Base-by-base conservation (phyloP, 2,797 vertebrate genomes). In the Acanthis flammea region DNA sequence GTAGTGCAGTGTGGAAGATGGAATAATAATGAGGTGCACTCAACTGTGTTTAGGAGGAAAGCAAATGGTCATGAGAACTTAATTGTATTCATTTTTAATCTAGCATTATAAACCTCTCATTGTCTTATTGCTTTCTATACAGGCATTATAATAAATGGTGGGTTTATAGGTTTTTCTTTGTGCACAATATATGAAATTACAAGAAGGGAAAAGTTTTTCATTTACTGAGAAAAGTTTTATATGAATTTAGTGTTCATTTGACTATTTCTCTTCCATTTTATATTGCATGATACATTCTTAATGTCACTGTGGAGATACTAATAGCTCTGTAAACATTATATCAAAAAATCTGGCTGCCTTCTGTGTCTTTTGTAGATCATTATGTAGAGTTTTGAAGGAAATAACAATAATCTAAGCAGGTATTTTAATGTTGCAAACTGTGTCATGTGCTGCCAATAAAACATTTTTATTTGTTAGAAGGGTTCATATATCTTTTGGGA, bases 161-260 rank as follows among this genome's bases (percentile, higher is more conserved):
- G 27, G 72, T 89, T 94, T 86, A 42, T 54, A 81, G 14, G 13
- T 74, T 90, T 14, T 41, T 94, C 19, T 85, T 82, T 58, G n/a
- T 41, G 33, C 39, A 48, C 28, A 68, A 37, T 65, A 60, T 13
- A 23, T 51, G n/a, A 86, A 88, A 86, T 78, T 88, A 18, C 14
- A 75, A 60, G 37, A 22, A 51, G 23, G 33, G 55, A 66, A 80
- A 91, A 47, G 42, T 7, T 90, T 31, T 45, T 81, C 27, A 48
- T 68, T 71, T 73, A 35, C 25, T 63, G 65, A 82, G 42, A 60
- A 57, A 92, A 53, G 31, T 79, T 85, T 94, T 66, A 25, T 81
- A 28, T 84, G 39, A 79, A 83, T 91, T 85, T 92, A 82, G 53
- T 92, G 39, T 76, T 95, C 79, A 23, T 94, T 92, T 94, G 67